Percentiles rank a stretch among this genome's conserved stretches.
Evolutionary conservation across 2,888 invertebrate species (phyloP).

Genomic region (Chloroclystis v-ata): DNA sequence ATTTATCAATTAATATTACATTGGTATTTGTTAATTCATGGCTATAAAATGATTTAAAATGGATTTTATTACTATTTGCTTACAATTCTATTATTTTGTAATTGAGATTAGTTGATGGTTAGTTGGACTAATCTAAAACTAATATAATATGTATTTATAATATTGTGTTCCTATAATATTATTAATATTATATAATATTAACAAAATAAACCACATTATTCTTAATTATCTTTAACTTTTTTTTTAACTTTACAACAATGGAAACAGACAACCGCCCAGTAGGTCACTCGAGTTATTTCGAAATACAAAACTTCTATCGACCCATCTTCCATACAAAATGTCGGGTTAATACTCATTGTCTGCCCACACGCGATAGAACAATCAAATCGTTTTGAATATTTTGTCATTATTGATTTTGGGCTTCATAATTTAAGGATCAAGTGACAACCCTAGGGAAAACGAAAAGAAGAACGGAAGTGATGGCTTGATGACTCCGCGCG

Average conservation of each 20-base stretch:
- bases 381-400: constrained; percentile 20
- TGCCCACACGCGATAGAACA: constrained; percentile 24
- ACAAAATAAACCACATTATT: too few relatives aligned
- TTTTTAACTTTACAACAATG: constrained; percentile 14
- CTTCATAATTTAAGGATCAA: neutral
- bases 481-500: neutral
- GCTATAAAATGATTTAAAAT: too few relatives aligned
- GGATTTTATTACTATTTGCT: too few relatives aligned
- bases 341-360: constrained; percentile 20
- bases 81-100: too few relatives aligned
- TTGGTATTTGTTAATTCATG: too few relatives aligned
- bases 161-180: too few relatives aligned
- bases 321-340: constrained; percentile 16
- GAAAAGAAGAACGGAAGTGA: neutral
- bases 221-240: too few relatives aligned
- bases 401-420: constrained; percentile 19
- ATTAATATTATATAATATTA: too few relatives aligned
- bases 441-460: constrained; percentile 13
- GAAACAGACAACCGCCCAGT: constrained; percentile 26
- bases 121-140: too few relatives aligned
- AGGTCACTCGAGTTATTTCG: constrained; percentile 37
- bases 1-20: too few relatives aligned
- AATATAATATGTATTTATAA: too few relatives aligned
- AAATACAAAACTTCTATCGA: constrained; percentile 24
- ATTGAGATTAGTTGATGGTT: too few relatives aligned